Percentiles rank a stretch among this genome's conserved stretches.
Evolutionary conservation across 2,113 vertebrate species (phyloP).

Genomic region (Zosterops pallidus): DNA sequence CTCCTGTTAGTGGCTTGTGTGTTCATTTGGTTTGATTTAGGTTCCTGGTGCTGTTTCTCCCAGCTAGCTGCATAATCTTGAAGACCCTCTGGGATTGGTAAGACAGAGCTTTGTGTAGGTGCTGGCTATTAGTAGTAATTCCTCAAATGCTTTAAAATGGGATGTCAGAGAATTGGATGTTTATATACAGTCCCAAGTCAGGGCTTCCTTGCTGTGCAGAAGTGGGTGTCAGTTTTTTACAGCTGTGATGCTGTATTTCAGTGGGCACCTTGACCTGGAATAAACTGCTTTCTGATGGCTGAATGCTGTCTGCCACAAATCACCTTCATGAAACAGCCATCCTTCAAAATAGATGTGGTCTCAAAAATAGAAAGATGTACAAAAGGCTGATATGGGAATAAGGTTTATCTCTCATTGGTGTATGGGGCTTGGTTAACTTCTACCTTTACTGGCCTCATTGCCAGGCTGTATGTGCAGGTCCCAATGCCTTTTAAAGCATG

Average conservation of each 20-base stretch:
- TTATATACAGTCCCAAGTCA: neutral
- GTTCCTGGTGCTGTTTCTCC: neutral
- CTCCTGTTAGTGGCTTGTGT: rapidly evolving
- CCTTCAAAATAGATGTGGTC: neutral
- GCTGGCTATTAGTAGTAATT: neutral
- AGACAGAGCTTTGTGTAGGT: neutral
- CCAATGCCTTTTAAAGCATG: neutral
- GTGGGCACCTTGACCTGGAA: rapidly evolving
- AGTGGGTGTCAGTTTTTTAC: neutral
- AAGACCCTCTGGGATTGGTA: neutral
- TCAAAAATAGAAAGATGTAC: neutral
- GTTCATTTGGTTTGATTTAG: neutral
- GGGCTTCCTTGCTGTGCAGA: neutral
- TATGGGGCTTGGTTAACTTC: neutral
- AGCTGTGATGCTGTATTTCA: neutral
- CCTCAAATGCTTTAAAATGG: neutral
- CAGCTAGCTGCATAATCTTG: rapidly evolving
- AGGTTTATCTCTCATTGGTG: neutral
- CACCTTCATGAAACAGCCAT: neutral
- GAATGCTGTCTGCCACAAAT: rapidly evolving
- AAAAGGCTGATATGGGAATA: neutral
- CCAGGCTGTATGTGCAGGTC: neutral
- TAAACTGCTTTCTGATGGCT: neutral
- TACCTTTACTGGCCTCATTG: neutral
- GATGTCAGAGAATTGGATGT: neutral